Percentiles rank a stretch among this genome's conserved stretches.
phyloP scores from a whole-genome alignment of 2,888 invertebrate species.

The Philereme transversata region DNA sequence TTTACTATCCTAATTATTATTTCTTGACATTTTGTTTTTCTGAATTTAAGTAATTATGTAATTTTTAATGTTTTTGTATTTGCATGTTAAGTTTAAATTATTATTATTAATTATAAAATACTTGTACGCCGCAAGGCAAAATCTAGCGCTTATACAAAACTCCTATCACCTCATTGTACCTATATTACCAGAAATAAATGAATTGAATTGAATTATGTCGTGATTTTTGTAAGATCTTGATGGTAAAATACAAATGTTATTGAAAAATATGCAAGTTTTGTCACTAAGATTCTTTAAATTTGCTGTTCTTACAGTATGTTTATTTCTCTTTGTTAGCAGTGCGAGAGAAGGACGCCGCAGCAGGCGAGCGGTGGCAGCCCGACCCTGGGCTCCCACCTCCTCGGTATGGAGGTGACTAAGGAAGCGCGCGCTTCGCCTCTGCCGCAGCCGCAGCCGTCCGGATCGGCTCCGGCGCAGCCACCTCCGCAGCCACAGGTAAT shows the following conservation, averaged over 20 bases:
- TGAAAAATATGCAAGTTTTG: background rate
- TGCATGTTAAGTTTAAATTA: too few relatives aligned
- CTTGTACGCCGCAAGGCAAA: too few relatives aligned
- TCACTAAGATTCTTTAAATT: too few relatives aligned
- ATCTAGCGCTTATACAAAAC: too few relatives aligned
- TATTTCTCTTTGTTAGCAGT: conserved; percentile 54
- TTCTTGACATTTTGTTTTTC: too few relatives aligned
- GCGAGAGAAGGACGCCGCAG: conserved; percentile 80
- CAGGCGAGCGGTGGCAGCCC: conserved; percentile 76
- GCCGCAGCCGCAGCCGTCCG: conserved; percentile 63
- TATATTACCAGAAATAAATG: too few relatives aligned
- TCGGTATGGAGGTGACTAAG: conserved; percentile 96
- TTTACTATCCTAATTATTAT: too few relatives aligned
- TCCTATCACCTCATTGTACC: too few relatives aligned
- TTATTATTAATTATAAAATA: too few relatives aligned
- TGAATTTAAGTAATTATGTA: too few relatives aligned
- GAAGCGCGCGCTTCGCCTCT: conserved; percentile 81
- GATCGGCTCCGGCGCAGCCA: conserved; percentile 55
- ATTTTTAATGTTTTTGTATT: too few relatives aligned
- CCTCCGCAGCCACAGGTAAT: conserved; percentile 55
- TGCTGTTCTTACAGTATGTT: background rate
- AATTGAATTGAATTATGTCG: too few relatives aligned
- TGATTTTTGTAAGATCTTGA: background rate
- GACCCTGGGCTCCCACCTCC: conserved; percentile 76
- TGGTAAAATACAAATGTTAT: background rate